phyloP scores from a whole-genome alignment of 2,888 invertebrate species.

The Pammene aurita region DNA sequence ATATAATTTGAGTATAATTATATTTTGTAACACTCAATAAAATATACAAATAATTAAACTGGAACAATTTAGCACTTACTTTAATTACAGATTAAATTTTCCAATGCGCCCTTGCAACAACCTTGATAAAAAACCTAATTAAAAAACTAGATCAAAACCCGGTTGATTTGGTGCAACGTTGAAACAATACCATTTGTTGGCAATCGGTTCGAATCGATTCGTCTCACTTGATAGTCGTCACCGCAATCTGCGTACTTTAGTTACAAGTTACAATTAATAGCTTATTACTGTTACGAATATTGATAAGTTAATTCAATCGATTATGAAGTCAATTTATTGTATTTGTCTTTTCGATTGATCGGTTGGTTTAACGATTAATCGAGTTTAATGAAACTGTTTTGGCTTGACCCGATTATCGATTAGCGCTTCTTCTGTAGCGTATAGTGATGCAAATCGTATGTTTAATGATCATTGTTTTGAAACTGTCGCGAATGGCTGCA shows the following conservation, averaged over 20 bases:
- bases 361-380: constrained; percentile 23
- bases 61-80: constrained; percentile 8
- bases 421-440: constrained; percentile 22
- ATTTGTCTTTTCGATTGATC: constrained; percentile 18
- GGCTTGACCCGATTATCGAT: constrained; percentile 37
- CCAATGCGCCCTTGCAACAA: constrained; percentile 45
- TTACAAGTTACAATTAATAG: constrained; percentile 32
- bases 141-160: constrained; percentile 71
- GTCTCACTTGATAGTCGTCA: constrained; percentile 58
- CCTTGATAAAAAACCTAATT: constrained; percentile 60
- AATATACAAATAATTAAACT: constrained; percentile 2
- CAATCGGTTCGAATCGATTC: constrained; percentile 75
- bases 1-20: no score
- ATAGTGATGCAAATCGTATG: constrained; percentile 48
- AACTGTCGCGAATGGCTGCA: constrained; percentile 72
- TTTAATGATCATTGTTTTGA: constrained; percentile 73
- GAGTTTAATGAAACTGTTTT: constrained; percentile 21
- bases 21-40: neutral
- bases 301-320: constrained; percentile 34
- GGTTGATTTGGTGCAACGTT: constrained; percentile 67
- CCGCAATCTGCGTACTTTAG: constrained; percentile 54
- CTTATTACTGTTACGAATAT: constrained; percentile 38
- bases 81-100: constrained; percentile 31
- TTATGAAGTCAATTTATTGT: constrained; percentile 21
- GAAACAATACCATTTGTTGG: constrained; percentile 66